Base-by-base conservation (phyloP, 2,888 invertebrate species). In the Agrotis exclamationis region DNA sequence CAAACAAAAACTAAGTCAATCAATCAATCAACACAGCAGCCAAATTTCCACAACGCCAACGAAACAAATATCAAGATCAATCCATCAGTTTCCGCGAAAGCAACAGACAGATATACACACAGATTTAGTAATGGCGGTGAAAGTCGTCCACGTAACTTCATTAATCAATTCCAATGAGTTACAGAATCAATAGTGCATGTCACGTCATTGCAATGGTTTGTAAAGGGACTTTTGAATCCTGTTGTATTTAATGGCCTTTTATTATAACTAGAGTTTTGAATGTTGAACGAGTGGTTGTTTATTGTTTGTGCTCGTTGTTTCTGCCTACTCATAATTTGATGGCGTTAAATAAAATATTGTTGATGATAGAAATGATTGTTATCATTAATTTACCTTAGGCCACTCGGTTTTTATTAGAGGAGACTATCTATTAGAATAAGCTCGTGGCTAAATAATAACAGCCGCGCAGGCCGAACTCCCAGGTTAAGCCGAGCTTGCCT, bases 161-260 rank as follows among this genome's bases (percentile, higher is more conserved):
- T 85, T 84, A 85, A 85, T 85, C 85, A 85, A 80, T 67, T 64
- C 20, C 64, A 74, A 85, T 85, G 85, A 85, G 80, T 79, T 74
- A 74, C 63, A 60, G 48, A 74, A 77, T 79, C 74, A 72, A 80
- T 79, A 79, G 60, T 71, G 84, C 70, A 44, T 69, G 84, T 85
- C 84, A 80, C 14, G 70, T 50, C 59, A 78, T 74, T 56, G n/a
- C n/a, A n/a, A n/a, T n/a, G 80, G 76, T 51, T 56, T 56, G 54
- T 81, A 81, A 83, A 82, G 66, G 66, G 64, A 72, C 70, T 78
- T 83, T 81, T 72, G 69, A 80, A 80, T 59, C 62, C 44, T 54
- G 63, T 63, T 54, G n/a, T 22, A 56, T 58, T n/a, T 85, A 84
- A 85, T 79, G 72, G 69, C n/a, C 20, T 64, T 76, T 33, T 62